phyloP scores from a whole-genome alignment of 2,797 vertebrate genomes.

The Clarias fuscus region DNA sequence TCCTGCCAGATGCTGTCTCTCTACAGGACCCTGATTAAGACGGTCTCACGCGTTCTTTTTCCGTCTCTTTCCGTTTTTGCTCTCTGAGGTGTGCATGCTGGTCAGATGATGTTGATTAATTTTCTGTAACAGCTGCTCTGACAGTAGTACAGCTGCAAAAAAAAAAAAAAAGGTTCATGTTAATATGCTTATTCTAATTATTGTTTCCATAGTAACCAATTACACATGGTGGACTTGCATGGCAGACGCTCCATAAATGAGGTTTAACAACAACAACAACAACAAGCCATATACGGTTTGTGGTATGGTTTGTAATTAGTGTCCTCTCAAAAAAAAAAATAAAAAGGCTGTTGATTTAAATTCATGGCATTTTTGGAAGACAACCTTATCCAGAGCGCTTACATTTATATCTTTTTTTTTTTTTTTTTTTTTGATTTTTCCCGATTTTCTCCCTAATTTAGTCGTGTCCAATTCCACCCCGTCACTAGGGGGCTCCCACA shows the following conservation, averaged over 20 bases:
- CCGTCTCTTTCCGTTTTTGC: background rate
- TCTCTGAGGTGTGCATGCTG: background rate
- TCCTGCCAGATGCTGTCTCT: conserved; percentile 53
- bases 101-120: background rate
- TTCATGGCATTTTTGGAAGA: background rate
- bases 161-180: background rate
- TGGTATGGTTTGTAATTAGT: too few species aligned
- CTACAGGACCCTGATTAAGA: conserved; percentile 30
- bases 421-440: too few species aligned
- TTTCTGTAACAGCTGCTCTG: background rate
- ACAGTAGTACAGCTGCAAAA: background rate
- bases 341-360: too few species aligned
- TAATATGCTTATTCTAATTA: background rate
- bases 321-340: too few species aligned
- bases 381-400: too few species aligned
- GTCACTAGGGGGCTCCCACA: too few species aligned
- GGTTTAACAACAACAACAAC: background rate
- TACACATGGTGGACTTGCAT: background rate
- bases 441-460: too few species aligned
- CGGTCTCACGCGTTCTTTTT: background rate
- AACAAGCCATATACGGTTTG: too few species aligned
- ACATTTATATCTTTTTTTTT: too few species aligned
- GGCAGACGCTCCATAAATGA: background rate
- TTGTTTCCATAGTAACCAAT: background rate
- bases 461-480: too few species aligned